Evolutionary conservation across 2,113 vertebrate genomes (phyloP), one percentile per base, ranked within the genome.

Genomic region (Lethenteron reissneri): DNA sequence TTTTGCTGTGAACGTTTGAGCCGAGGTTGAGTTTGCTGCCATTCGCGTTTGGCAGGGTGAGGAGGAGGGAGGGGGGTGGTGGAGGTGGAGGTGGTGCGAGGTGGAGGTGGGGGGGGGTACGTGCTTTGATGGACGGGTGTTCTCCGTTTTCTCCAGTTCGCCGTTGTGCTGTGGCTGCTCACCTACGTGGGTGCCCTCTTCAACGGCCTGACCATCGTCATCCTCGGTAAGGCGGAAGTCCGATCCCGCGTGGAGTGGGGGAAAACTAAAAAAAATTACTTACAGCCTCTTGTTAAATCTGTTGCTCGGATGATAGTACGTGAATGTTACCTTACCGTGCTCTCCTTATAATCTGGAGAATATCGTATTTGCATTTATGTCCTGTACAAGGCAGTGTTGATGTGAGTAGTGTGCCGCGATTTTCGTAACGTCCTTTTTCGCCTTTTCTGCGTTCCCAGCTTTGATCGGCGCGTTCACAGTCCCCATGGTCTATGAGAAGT

Each of bases 111-210:
- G 41, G 25, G 25, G 25, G 41, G 41, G 41, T 41, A 41, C 41
- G 41, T 41, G 41, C 41, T 41, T 41, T 64, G 60, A 14, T 64
- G 60, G 17, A 64, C 14, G 60, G 60, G 60, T 64, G 60, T 64
- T 15, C 60, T 64, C 60, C 60, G 60, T 64, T 64, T 5, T 64
- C 60, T 3, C 60, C 71, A 99, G 94, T 99, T 99, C 82, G 89
- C 92, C 78, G 92, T 99, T 75, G 83, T 99, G 82, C 97, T 99
- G 91, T 99, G 94, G 94, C 84, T 99, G 76, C 84, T 97, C 84
- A 99, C 94, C 72, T 95, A 99, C 0, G 90, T 99, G 73, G 94
- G 92, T 70, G 94, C 94, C 25, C 86, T 99, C 78, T 99, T 99
- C 85, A 97, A 99, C 19, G 92, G 92, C 78, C 85, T 97, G 82